Percentiles rank a stretch among this genome's conserved stretches.
Conservation (phyloP, 2,797 vertebrate species). For the Delichon dasypus region DNA sequence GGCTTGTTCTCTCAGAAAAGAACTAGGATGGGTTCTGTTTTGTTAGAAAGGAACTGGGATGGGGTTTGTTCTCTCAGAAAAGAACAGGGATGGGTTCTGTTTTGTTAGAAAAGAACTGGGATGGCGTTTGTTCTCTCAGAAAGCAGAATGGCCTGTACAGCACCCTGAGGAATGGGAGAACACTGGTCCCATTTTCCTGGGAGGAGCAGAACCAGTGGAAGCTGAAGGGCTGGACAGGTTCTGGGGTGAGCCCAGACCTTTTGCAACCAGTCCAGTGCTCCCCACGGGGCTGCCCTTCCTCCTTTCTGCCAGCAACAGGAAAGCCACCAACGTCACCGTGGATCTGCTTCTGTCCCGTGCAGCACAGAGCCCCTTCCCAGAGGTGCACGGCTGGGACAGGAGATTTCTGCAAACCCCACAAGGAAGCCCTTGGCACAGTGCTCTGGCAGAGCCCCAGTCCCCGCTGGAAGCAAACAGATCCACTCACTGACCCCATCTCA, state of each 20-base stretch:
- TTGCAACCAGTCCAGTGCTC: background rate
- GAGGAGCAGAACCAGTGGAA: background rate
- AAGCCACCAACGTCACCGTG: background rate
- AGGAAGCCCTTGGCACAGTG: background rate
- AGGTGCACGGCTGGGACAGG: background rate
- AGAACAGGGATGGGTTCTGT: too few species aligned
- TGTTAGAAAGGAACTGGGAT: accelerated
- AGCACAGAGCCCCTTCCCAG: conserved; percentile 1
- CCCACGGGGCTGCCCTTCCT: background rate
- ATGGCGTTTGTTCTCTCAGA: background rate
- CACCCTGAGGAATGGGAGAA: background rate
- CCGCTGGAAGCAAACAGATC: background rate
- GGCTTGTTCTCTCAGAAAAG: background rate
- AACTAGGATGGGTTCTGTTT: background rate
- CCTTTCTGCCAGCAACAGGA: background rate
- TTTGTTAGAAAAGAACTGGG: too few species aligned
- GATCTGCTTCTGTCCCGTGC: background rate
- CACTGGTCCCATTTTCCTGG: background rate
- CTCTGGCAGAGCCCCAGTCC: background rate
- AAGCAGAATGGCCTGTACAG: background rate
- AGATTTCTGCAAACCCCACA: background rate
- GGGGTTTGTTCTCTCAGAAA: background rate
- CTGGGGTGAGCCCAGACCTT: background rate
- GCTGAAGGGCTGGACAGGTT: background rate
- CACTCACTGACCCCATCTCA: background rate